phyloP scores from a whole-genome alignment of 2,113 vertebrate genomes.

The Psittacara wagleri region DNA sequence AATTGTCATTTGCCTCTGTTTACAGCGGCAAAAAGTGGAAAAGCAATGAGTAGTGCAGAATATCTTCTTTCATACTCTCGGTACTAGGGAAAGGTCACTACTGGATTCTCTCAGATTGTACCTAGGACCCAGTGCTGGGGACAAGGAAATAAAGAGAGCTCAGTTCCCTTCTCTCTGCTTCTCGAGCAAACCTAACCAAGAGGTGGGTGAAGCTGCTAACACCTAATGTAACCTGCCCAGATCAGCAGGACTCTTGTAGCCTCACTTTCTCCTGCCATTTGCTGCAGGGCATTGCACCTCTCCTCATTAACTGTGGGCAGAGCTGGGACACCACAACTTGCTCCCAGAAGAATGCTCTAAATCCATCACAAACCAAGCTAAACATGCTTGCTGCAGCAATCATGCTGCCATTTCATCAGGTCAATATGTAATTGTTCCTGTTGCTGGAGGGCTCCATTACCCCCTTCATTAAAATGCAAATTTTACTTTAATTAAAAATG shows the following conservation, averaged over 20 bases:
- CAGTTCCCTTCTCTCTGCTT: not conserved
- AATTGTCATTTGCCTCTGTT: not conserved
- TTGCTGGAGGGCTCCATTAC: slow-evolving; percentile 37
- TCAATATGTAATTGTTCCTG: slow-evolving; percentile 29
- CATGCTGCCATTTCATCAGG: not conserved
- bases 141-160: not conserved
- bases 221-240: not conserved
- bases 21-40: not conserved
- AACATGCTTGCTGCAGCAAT: not conserved
- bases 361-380: not conserved
- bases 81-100: not conserved
- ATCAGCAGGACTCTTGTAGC: not conserved
- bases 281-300: not conserved
- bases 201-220: not conserved
- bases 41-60: not conserved
- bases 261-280: not conserved
- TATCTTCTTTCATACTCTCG: not conserved
- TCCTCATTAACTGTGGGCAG: not conserved
- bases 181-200: not conserved
- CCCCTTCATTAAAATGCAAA: slow-evolving; percentile 56
- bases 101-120: not conserved
- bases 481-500: slow-evolving; percentile 60
- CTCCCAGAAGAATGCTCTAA: not conserved
- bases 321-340: not conserved
- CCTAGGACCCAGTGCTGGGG: not conserved